Evolutionary conservation across 92 coral and sea anemone genomes (phyloP).

Genomic region (Anthopleura xanthogrammica): DNA sequence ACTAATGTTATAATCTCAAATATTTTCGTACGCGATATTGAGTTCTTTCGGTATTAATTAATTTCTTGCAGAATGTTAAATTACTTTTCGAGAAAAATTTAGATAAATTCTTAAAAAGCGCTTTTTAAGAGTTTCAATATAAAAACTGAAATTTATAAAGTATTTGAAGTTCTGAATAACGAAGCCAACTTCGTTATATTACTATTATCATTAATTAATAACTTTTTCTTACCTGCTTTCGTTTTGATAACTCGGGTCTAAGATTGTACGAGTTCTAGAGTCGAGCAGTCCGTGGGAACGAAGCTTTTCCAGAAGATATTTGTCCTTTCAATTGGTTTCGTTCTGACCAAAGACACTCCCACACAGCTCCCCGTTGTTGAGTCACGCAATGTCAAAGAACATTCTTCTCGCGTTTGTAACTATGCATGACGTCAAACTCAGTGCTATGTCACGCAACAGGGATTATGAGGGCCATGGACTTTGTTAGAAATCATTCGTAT

Average conservation of each 20-base stretch:
- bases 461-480: background rate
- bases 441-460: background rate
- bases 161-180: background rate
- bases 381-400: background rate
- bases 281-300: background rate
- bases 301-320: background rate
- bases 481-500: background rate
- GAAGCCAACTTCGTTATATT: background rate
- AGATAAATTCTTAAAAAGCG: too few relatives aligned
- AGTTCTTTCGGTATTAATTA: too few relatives aligned
- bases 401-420: constrained; percentile 1
- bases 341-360: background rate
- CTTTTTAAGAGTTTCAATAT: too few relatives aligned
- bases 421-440: background rate
- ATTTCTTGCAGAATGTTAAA: too few relatives aligned
- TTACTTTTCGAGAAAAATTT: too few relatives aligned
- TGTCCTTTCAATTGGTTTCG: background rate
- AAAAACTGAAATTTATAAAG: background rate
- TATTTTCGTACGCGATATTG: too few relatives aligned
- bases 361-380: background rate
- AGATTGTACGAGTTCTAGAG: background rate
- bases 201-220: background rate
- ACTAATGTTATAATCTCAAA: too few relatives aligned
- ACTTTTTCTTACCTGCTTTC: background rate
- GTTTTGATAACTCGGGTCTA: background rate